A percentile compares a stretch with the other conserved stretches of the same genome.
Conservation (phyloP, 2,888 invertebrate genomes). For the Blastobasis lacticolella region DNA sequence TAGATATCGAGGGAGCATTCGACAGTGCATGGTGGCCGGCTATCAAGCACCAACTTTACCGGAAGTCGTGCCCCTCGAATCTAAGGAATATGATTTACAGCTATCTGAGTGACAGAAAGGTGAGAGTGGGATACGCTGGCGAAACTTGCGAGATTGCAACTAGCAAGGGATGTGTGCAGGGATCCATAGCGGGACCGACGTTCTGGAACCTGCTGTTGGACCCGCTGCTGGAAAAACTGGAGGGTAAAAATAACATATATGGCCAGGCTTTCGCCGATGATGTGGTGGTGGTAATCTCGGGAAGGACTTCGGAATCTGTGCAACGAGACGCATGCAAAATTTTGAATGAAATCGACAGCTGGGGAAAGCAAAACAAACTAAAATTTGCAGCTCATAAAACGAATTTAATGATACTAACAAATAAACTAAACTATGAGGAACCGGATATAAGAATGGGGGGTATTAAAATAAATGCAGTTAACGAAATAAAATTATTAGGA, state of each 20-base stretch:
- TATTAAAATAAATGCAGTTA: background rate
- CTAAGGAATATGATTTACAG: slow-evolving; percentile 2
- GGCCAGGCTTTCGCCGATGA: slow-evolving; percentile 19
- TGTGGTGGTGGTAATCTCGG: slow-evolving; percentile 6
- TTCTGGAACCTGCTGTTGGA: slow-evolving; percentile 16
- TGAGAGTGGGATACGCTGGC: slow-evolving; percentile 9
- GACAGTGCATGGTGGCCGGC: slow-evolving; percentile 16
- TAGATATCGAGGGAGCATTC: slow-evolving; percentile 16
- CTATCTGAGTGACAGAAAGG: slow-evolving; percentile 7
- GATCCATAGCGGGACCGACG: slow-evolving; percentile 11
- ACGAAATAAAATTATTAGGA: background rate
- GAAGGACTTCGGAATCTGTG: background rate
- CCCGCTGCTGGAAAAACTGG: slow-evolving; percentile 1
- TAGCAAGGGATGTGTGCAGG: slow-evolving; percentile 14
- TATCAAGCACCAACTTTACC: background rate
- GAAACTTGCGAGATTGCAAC: slow-evolving; percentile 1
- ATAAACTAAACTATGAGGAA: background rate
- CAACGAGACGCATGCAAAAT: background rate
- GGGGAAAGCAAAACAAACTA: slow-evolving; percentile 11
- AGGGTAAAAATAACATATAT: background rate
- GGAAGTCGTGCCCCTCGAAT: background rate
- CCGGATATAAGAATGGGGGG: background rate
- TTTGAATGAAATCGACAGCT: slow-evolving; percentile 1
- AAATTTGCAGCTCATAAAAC: slow-evolving; percentile 14
- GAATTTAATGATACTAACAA: slow-evolving; percentile 7